phyloP scores from a whole-genome alignment of 2,888 invertebrate species.

The Dicyrtomina minuta region DNA sequence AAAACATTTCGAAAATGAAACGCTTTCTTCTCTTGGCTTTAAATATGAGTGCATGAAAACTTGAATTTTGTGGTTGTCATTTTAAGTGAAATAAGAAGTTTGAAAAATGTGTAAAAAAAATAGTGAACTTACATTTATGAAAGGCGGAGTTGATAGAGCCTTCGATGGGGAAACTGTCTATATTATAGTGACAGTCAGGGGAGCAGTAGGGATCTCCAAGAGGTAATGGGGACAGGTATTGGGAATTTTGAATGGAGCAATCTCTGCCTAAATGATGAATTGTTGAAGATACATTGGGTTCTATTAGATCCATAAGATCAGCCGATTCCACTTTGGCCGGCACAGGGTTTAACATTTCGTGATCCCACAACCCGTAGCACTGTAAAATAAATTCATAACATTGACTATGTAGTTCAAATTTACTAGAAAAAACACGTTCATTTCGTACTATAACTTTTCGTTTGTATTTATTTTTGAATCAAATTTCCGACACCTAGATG shows the following conservation, averaged over 20 bases:
- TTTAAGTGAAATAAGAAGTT: too few relatives aligned
- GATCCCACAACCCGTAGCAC: slow-evolving; percentile 50
- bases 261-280: slow-evolving; percentile 33
- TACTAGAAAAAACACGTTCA: too few relatives aligned
- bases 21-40: too few relatives aligned
- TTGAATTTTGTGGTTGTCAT: too few relatives aligned
- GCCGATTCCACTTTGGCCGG: slow-evolving; percentile 45
- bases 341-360: slow-evolving; percentile 40
- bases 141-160: slow-evolving; percentile 36
- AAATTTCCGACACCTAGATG: not conserved
- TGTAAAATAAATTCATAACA: slow-evolving; percentile 7
- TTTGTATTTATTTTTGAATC: too few relatives aligned
- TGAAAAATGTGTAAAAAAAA: too few relatives aligned
- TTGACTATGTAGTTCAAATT: not conserved
- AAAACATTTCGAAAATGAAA: too few relatives aligned
- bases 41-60: too few relatives aligned
- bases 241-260: slow-evolving; percentile 33
- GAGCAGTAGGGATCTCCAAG: slow-evolving; percentile 43
- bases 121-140: slow-evolving; percentile 47
- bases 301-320: slow-evolving; percentile 40
- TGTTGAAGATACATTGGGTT: slow-evolving; percentile 33
- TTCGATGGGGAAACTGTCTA: slow-evolving; percentile 42
- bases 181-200: slow-evolving; percentile 40
- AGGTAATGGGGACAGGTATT: slow-evolving; percentile 48
- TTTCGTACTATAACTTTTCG: too few relatives aligned